These are phyloP conservation scores for Hydrozoanthus tunicans DNA, from an alignment of 64 coral and sea anemone species.

Conservation along the genomic window DNA sequence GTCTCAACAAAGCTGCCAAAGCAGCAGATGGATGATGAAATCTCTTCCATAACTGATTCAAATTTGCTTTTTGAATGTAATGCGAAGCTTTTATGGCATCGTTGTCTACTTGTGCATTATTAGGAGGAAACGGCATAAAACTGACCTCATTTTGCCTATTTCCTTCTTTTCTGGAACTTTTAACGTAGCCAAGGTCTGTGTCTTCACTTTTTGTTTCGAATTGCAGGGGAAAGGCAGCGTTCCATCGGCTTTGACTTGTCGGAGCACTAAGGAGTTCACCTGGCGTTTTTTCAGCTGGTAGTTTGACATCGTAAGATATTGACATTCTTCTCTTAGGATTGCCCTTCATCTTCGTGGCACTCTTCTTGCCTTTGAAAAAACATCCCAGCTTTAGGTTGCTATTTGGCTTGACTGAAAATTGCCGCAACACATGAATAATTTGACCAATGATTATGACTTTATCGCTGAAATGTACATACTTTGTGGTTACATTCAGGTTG, in stretches of 20 bases:
- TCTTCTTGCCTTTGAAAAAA: conserved; percentile 65
- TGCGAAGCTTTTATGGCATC: conserved; percentile 16
- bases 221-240: conserved; percentile 5
- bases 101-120: conserved; percentile 26
- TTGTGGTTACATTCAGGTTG: not conserved
- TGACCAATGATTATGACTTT: not conserved
- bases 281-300: conserved; percentile 11
- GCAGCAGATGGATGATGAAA: conserved; percentile 1
- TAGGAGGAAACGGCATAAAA: not conserved
- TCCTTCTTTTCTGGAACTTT: conserved; percentile 1
- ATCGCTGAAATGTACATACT: not conserved
- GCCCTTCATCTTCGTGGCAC: not conserved
- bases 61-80: conserved; percentile 10
- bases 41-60: not conserved
- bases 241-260: conserved; percentile 12
- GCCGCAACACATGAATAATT: conserved; percentile 20
- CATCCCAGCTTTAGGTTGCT: conserved; percentile 55
- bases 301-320: conserved; percentile 46
- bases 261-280: conserved; percentile 6
- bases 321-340: conserved; percentile 45
- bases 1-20: conserved; percentile 1
- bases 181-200: not conserved
- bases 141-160: not conserved
- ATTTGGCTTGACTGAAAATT: conserved; percentile 41
- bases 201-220: not conserved